Base-by-base conservation (phyloP, 1,140 invertebrate species). In the Lineus longissimus region DNA sequence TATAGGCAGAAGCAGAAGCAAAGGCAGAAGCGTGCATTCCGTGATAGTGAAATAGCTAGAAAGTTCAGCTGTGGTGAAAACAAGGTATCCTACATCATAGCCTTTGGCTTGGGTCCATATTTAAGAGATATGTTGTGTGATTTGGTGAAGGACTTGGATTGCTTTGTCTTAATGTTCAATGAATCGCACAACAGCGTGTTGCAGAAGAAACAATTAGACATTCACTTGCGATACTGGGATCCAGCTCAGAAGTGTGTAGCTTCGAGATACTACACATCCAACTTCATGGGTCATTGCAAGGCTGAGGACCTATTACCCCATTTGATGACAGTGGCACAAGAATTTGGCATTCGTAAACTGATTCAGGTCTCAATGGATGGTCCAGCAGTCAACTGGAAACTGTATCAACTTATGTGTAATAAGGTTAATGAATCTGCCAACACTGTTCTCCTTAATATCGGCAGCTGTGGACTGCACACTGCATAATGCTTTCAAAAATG, bases 201-300 rank as follows among this genome's bases (percentile, higher is more conserved):
- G 47, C 6, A 51, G 25, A 51, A 51, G 25, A 51, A 51, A 51
- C 47, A 51, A n/a, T 7, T 51, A n/a, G 47, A 51, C n/a, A n/a
- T 51, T 4, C 47, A 51, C n/a, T 6, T 51, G 9, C 47, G 47
- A n/a, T 51, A 23, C 25, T 51, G 47, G 47, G 47, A 19, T n/a
- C n/a, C 25, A 6, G 19, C 9, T 4, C 4, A 51, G 25, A 51
- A 51, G 4, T 27, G 25, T 23, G 25, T 51, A n/a, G 47, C 25
- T 27, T 23, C 47, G 4, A 6, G 47, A 6, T 51, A 51, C 25
- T 51, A 7, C 6, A 9, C 6, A 51, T 51, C 47, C 9, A 9
- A 51, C 4, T 51, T 51, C n/a, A 6, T 51, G 9, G 47, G 47
- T 7, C 47, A 51, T 27, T 6, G 47, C n/a, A 51, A 27, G n/a